A percentile compares a stretch with the other conserved stretches of the same genome.
Conservation (phyloP, 2,888 invertebrate genomes). For the Synanthedon vespiformis region DNA sequence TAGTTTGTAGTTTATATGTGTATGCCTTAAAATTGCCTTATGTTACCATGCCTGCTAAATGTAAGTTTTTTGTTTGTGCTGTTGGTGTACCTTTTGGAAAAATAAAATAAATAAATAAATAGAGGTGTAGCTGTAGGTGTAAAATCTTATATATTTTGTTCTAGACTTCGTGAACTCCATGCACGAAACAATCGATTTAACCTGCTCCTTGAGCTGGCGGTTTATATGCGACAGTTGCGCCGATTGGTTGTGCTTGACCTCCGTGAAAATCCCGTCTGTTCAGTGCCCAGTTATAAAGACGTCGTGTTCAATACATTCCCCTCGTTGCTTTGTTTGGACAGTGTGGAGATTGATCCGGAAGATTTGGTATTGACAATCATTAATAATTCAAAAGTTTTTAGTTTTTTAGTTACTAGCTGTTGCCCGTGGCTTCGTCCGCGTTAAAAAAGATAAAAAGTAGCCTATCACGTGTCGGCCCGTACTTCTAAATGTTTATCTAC, state of each 20-base stretch:
- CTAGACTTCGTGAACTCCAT: slow-evolving; percentile 45
- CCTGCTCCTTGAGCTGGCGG: slow-evolving; percentile 44
- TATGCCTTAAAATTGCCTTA: no score
- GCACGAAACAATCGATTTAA: slow-evolving; percentile 44
- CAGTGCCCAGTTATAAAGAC: slow-evolving; percentile 37
- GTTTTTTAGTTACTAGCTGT: no score
- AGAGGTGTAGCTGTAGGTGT: background rate
- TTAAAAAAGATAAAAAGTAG: no score
- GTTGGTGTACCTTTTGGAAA: no score
- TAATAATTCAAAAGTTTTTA: no score
- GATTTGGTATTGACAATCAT: background rate
- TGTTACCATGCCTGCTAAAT: no score
- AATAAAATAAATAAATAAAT: no score
- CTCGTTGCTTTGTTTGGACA: slow-evolving; percentile 37
- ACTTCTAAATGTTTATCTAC: no score
- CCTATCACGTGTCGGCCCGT: no score
- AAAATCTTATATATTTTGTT: background rate
- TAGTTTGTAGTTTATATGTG: no score
- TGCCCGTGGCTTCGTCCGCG: no score
- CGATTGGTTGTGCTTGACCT: slow-evolving; percentile 41
- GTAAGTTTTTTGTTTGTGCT: no score
- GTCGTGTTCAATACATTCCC: slow-evolving; percentile 50
- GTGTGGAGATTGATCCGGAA: slow-evolving; percentile 35
- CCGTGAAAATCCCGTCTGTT: slow-evolving; percentile 49
- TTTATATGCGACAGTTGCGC: slow-evolving; percentile 48